Base-by-base conservation (phyloP, 2,888 invertebrate genomes). In the Venustoraphidia nigricollis region DNA sequence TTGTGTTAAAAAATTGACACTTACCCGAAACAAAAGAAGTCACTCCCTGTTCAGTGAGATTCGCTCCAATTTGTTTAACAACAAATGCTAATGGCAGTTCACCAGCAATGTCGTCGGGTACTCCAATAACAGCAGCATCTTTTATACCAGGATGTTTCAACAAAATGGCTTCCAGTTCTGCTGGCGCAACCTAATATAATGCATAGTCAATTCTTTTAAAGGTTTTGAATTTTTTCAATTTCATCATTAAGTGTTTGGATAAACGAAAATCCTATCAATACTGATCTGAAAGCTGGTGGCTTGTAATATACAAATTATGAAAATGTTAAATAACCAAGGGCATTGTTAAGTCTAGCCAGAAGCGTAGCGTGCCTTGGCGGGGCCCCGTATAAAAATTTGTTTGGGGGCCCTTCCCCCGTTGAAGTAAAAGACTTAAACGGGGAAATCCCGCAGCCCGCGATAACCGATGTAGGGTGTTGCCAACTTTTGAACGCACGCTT, bases 141-240 rank as follows among this genome's bases (percentile, higher is more conserved):
- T 65, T 61, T 13, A 81, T 66, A 3, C 63, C 65, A 2, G 72
- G 68, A 60, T 75, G 75, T 27, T 68, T 66, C 37, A 76, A 61
- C 13, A 81, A 60, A 41, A 80, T 55, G 45, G 68, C 71, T 62
- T 81, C 80, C 37, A 81, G 59, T 58, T 81, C 80, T 8, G 79
- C 77, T 39, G 80, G 61, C 11, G 60, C 42, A 56, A 59, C 60
- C 59, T 52, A 39, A 34, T 13, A 39, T 42, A 36, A 13, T 13
- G 10, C 11, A n/a, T 10, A 40, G 42, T 38, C 9, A 6, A 34
- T 38, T 17, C 34, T n/a, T 34, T 9, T 14, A 36, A 41, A 14
- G 3, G 10, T 36, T 47, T 27, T 45, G 45, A 39, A 10, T 35
- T 45, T 46, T 43, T 27, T 41, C 10, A 45, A 9, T 42, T 38